Percentiles rank a stretch among this genome's conserved stretches.
phyloP scores from a whole-genome alignment of 2,113 vertebrate species.

The Pristiophorus japonicus region DNA sequence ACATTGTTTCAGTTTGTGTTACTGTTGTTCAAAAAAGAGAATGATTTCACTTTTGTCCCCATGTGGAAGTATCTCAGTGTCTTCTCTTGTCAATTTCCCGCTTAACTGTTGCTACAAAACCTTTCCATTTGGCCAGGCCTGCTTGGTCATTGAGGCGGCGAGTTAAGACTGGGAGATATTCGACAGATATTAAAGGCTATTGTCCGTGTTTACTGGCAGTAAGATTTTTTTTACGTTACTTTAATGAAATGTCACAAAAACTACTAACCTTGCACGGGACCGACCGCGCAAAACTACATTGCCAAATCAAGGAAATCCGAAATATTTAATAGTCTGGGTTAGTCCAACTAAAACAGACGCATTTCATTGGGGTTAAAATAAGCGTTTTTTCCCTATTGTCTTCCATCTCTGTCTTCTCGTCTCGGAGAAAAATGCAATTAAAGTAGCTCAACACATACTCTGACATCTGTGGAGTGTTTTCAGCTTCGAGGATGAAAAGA shows the following conservation, averaged over 20 bases:
- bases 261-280: neutral
- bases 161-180: neutral
- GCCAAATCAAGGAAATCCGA: neutral
- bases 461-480: neutral
- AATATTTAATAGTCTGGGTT: neutral
- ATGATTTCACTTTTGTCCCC: neutral
- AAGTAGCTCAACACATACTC: neutral
- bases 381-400: neutral
- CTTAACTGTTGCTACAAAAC: neutral
- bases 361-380: neutral
- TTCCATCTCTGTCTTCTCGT: conserved; percentile 23
- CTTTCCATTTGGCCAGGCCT: neutral
- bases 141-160: neutral
- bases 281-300: neutral
- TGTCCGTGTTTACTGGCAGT: neutral
- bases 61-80: neutral
- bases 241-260: conserved; percentile 2
- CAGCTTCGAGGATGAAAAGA: neutral
- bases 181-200: neutral
- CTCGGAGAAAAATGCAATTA: neutral
- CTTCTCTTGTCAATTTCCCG: neutral
- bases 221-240: neutral
- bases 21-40: neutral
- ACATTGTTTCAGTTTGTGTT: neutral
- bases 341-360: neutral